Percentiles rank a stretch among this genome's conserved stretches.
phyloP scores from a whole-genome alignment of 2,888 invertebrate genomes.

The Thalpophila matura region DNA sequence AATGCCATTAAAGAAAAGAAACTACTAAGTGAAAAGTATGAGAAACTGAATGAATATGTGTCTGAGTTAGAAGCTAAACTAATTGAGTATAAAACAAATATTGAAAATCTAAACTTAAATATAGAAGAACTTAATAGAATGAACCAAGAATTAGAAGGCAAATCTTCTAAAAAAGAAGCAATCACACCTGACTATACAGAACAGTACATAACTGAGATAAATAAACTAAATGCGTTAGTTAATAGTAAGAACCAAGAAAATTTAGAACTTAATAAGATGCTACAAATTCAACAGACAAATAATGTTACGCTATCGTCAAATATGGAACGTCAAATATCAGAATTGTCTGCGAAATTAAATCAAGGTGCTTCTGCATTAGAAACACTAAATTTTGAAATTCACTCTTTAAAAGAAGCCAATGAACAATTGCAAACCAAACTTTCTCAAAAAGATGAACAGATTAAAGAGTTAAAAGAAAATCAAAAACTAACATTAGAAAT shows the following conservation, averaged over 20 bases:
- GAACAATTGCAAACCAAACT: conserved; percentile 72
- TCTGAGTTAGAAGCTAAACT: conserved; percentile 77
- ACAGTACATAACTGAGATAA: conserved; percentile 90
- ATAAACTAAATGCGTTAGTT: conserved; percentile 88
- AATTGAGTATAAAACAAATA: conserved; percentile 79
- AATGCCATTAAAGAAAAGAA: conserved; percentile 88
- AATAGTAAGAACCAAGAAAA: conserved; percentile 88
- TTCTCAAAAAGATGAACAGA: conserved; percentile 78
- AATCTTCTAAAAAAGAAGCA: conserved; percentile 65
- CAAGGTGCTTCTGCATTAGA: conserved; percentile 67
- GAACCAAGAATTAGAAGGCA: conserved; percentile 78
- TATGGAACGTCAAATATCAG: conserved; percentile 75
- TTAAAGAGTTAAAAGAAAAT: conserved; percentile 80
- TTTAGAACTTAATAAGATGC: conserved; percentile 74
- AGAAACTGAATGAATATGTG: conserved; percentile 87
- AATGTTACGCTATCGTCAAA: conserved; percentile 68
- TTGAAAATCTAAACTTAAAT: conserved; percentile 76
- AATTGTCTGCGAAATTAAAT: conserved; percentile 77
- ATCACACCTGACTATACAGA: conserved; percentile 84
- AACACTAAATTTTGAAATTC: conserved; percentile 66
- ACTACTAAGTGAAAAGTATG: conserved; percentile 84
- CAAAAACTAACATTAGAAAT: conserved; percentile 85
- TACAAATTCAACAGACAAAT: conserved; percentile 72
- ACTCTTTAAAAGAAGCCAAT: conserved; percentile 71
- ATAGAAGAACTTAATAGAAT: conserved; percentile 78